Conservation (phyloP, 2,888 invertebrate genomes). For the Flexamia atlantica region DNA sequence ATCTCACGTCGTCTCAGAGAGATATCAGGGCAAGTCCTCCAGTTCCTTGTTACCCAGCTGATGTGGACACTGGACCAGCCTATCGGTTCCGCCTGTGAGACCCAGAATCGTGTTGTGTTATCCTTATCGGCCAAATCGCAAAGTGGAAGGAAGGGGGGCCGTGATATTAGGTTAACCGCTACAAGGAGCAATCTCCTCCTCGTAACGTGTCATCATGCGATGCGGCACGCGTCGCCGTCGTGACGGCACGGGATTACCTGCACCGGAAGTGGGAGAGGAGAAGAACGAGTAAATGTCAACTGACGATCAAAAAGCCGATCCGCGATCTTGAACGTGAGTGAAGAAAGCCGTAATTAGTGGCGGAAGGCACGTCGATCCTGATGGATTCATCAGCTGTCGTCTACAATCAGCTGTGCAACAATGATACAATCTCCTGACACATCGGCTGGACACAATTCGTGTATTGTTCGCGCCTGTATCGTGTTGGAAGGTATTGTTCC, state of each 20-base stretch:
- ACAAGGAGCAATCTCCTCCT: background rate
- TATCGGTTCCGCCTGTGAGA: background rate
- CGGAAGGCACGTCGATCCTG: constrained; percentile 5
- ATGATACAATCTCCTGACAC: constrained; percentile 10
- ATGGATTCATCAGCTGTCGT: constrained; percentile 18
- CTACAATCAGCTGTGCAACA: constrained; percentile 24
- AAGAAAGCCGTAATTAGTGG: constrained; percentile 44
- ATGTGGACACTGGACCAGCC: constrained; percentile 7
- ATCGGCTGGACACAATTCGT: background rate
- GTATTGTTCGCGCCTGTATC: background rate
- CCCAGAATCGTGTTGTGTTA: background rate
- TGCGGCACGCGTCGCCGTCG: constrained; percentile 6
- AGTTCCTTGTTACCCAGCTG: constrained; percentile 1
- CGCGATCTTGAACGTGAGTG: constrained; percentile 23
- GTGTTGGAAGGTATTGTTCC: background rate
- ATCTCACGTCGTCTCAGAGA: too few relatives aligned
- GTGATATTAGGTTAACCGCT: background rate
- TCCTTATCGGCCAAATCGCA: background rate
- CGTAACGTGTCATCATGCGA: constrained; percentile 1
- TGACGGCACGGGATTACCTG: background rate
- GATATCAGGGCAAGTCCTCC: background rate
- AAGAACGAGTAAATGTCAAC: constrained; percentile 47
- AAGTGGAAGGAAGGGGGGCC: background rate
- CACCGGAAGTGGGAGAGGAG: constrained; percentile 24
- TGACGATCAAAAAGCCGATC: constrained; percentile 19